Conservation (phyloP, 2,888 invertebrate species). For the Microctonus brassicae region DNA sequence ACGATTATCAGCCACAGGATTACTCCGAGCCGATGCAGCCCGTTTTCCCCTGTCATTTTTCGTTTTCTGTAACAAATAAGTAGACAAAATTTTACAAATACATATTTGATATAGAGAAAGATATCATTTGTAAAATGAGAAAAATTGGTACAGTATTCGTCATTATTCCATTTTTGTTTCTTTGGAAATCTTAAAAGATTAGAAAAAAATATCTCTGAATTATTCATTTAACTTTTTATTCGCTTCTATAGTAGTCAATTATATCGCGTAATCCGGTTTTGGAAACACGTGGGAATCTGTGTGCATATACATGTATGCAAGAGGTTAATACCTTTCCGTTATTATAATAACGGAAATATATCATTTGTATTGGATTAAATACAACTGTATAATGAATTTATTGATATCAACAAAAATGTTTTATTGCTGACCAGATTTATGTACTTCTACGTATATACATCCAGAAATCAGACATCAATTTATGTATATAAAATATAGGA, state of each 20-base stretch:
- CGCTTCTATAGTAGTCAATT: not conserved
- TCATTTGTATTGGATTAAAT: slow-evolving; percentile 5
- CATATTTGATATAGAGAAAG: not conserved
- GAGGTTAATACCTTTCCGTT: slow-evolving; percentile 22
- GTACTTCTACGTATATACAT: not conserved
- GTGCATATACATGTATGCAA: not conserved
- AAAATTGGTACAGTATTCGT: slow-evolving; percentile 5
- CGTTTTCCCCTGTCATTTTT: slow-evolving; percentile 73
- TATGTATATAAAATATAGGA: no score
- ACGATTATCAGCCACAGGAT: slow-evolving; percentile 61
- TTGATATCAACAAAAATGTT: slow-evolving; percentile 4
- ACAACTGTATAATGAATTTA: slow-evolving; percentile 2
- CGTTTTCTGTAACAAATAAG: slow-evolving; percentile 41
- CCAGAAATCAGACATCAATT: not conserved
- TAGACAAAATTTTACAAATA: not conserved
- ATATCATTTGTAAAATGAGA: no score
- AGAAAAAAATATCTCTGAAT: slow-evolving; percentile 3
- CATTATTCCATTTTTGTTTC: slow-evolving; percentile 4
- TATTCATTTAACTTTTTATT: no score
- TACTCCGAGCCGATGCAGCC: slow-evolving; percentile 69
- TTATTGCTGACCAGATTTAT: slow-evolving; percentile 8
- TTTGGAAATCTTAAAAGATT: slow-evolving; percentile 28
- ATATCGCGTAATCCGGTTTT: slow-evolving; percentile 29
- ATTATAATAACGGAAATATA: slow-evolving; percentile 27
- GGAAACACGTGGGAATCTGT: slow-evolving; percentile 27